phyloP scores from a whole-genome alignment of 2,113 vertebrate genomes.

The Peromyscus polionotus region DNA sequence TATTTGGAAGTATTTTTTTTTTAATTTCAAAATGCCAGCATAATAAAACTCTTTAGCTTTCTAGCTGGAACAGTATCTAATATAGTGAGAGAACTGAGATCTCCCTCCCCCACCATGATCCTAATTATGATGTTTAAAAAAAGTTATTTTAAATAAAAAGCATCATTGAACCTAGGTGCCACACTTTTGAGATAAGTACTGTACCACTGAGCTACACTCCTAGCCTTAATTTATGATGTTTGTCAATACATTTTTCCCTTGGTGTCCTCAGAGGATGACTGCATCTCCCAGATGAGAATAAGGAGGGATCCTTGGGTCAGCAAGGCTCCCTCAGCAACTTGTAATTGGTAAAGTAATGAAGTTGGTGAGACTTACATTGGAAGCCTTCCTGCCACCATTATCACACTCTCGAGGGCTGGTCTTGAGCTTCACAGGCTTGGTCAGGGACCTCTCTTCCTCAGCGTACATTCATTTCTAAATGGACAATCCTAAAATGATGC shows the following conservation, averaged over 20 bases:
- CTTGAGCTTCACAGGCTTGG: background rate
- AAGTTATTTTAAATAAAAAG: background rate
- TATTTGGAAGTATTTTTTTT: constrained; percentile 49
- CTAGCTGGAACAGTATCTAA: constrained; percentile 7
- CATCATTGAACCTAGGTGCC: background rate
- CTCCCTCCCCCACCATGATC: constrained; percentile 3
- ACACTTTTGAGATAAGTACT: background rate
- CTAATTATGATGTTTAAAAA: background rate
- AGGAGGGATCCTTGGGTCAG: background rate
- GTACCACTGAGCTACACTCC: background rate
- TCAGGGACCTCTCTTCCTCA: constrained; percentile 40
- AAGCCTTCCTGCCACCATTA: background rate
- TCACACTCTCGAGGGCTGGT: background rate
- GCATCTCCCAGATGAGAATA: constrained; percentile 29
- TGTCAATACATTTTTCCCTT: background rate
- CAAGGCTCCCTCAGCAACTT: background rate
- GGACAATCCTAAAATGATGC: background rate
- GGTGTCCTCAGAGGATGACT: constrained; percentile 6
- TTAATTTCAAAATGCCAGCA: background rate
- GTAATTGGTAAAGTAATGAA: background rate
- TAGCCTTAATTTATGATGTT: constrained; percentile 31
- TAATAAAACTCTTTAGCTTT: constrained; percentile 28
- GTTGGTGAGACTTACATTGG: background rate
- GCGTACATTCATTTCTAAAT: background rate
- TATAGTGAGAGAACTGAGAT: constrained; percentile 33